Evolutionary conservation across 2,113 vertebrate genomes (phyloP).

Genomic region (Toxotes chatareus): DNA sequence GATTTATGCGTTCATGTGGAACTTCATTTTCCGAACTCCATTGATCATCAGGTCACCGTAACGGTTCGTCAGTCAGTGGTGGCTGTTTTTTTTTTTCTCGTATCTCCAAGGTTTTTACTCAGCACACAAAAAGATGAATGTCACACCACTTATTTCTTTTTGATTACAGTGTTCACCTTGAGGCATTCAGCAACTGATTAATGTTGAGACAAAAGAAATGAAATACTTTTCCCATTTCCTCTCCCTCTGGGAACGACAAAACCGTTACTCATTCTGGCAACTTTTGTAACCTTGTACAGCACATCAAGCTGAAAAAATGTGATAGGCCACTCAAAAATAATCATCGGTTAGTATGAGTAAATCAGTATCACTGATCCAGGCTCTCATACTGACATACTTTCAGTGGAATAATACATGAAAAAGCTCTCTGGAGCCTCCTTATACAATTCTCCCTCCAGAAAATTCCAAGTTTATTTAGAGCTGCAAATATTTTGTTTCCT

Average conservation of each 20-base stretch:
- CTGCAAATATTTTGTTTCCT: neutral
- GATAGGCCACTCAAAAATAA: slow-evolving; percentile 3
- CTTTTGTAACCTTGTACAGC: slow-evolving; percentile 6
- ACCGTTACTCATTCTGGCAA: slow-evolving; percentile 25
- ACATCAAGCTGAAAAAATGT: slow-evolving; percentile 1
- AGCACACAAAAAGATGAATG: slow-evolving; percentile 50
- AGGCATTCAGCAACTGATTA: slow-evolving; percentile 63
- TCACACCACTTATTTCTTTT: slow-evolving; percentile 47
- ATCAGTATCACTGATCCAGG: neutral
- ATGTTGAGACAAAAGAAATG: slow-evolving; percentile 63
- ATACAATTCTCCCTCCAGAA: neutral
- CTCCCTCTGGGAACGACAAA: slow-evolving; percentile 36
- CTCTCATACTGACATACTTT: neutral
- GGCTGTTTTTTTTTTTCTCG: neutral
- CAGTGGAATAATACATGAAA: neutral
- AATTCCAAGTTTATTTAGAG: neutral
- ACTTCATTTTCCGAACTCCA: slow-evolving; percentile 48
- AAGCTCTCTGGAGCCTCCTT: neutral
- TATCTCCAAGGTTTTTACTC: slow-evolving; percentile 20
- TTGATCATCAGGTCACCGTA: slow-evolving; percentile 46
- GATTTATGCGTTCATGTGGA: slow-evolving; percentile 28
- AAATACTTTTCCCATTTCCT: slow-evolving; percentile 55
- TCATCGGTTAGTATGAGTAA: neutral
- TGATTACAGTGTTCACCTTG: slow-evolving; percentile 67
- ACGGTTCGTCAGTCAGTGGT: slow-evolving; percentile 10